A percentile compares a stretch with the other conserved stretches of the same genome.
Conservation (phyloP, 2,797 vertebrate species). For the Mergus octosetaceus region DNA sequence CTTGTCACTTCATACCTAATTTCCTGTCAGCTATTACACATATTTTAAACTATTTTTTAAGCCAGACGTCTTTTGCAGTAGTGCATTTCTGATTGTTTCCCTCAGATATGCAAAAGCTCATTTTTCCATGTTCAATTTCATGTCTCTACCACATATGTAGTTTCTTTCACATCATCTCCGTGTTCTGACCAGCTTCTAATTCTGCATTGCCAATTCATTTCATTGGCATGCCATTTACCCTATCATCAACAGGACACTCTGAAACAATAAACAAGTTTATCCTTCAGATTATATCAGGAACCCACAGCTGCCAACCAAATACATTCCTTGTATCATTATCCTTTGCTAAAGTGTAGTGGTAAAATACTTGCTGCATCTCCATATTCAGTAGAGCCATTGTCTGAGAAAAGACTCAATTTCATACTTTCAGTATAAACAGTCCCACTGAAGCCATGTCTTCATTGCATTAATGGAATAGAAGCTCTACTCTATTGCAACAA, state of each 20-base stretch:
- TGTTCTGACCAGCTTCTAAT: neutral
- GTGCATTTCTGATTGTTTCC: neutral
- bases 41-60: conserved; percentile 4
- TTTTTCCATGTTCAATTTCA: neutral
- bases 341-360: conserved; percentile 14
- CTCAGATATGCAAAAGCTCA: neutral
- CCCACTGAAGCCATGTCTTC: neutral
- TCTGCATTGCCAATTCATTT: conserved; percentile 17
- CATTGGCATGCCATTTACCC: neutral
- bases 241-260: neutral
- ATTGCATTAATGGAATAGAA: neutral
- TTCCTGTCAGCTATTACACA: neutral
- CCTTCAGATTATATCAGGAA: conserved; percentile 32
- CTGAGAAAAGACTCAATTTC: neutral
- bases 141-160: neutral
- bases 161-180: neutral
- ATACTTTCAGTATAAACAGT: neutral
- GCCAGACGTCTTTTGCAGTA: neutral
- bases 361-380: neutral
- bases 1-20: neutral
- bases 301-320: neutral
- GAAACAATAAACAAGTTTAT: conserved; percentile 26
- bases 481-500: neutral
- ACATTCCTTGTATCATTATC: conserved; percentile 5
- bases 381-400: neutral